These are phyloP conservation scores for Fistularia commersonii DNA, from an alignment of 2,797 vertebrate genomes.

Conservation along the genomic window DNA sequence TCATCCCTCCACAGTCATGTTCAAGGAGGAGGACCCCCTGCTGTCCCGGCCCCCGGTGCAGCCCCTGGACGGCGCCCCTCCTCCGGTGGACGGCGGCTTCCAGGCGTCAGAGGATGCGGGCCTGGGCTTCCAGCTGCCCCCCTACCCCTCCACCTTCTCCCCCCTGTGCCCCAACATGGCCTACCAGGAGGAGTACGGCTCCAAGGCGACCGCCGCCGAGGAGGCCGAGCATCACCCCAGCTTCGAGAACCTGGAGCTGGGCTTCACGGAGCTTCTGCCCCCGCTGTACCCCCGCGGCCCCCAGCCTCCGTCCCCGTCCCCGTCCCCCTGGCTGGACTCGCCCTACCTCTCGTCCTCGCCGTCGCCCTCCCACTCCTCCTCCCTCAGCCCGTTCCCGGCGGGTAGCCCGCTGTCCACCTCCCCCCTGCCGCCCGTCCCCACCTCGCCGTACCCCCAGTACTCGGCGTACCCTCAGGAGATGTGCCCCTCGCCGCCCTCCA, in stretches of 20 bases:
- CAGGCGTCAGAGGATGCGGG: slow-evolving; percentile 63
- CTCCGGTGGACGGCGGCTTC: slow-evolving; percentile 52
- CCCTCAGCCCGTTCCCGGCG: slow-evolving; percentile 76
- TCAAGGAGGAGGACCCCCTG: slow-evolving; percentile 85
- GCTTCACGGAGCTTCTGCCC: slow-evolving; percentile 80
- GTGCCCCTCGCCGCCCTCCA: slow-evolving; percentile 68
- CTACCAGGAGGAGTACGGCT: slow-evolving; percentile 74
- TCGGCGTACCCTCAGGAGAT: slow-evolving; percentile 67
- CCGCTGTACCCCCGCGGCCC: slow-evolving; percentile 70
- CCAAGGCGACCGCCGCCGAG: slow-evolving; percentile 54
- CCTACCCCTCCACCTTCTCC: slow-evolving; percentile 69
- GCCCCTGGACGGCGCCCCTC: slow-evolving; percentile 61
- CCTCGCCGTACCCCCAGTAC: slow-evolving; percentile 70
- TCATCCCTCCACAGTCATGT: slow-evolving; percentile 75
- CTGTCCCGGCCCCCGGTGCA: slow-evolving; percentile 69
- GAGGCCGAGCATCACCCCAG: slow-evolving; percentile 71
- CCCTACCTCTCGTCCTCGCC: slow-evolving; percentile 80
- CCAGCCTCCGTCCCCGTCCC: slow-evolving; percentile 70
- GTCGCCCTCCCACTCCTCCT: slow-evolving; percentile 78
- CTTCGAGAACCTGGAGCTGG: slow-evolving; percentile 78
- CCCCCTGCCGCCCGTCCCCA: slow-evolving; percentile 65
- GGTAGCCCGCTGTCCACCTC: slow-evolving; percentile 76
- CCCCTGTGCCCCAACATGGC: slow-evolving; percentile 56
- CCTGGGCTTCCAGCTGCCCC: slow-evolving; percentile 70
- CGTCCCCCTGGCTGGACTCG: slow-evolving; percentile 78